Evolutionary conservation across 2,797 vertebrate species (phyloP).

Genomic region (Pangasius macronema): DNA sequence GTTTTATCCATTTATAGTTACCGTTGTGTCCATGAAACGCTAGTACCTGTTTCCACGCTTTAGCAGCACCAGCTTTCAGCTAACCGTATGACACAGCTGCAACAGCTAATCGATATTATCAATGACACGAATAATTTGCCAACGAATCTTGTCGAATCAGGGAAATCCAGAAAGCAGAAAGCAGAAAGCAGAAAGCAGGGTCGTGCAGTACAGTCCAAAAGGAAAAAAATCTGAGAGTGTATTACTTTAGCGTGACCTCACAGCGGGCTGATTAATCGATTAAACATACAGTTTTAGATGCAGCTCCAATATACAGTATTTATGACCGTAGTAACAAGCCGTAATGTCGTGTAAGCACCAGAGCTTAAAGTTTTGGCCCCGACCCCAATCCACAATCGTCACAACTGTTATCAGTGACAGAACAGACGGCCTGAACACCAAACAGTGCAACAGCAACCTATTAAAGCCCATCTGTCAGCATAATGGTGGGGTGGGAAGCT

Average conservation of each 20-base stretch:
- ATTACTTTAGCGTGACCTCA: not conserved
- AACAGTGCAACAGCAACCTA: not conserved
- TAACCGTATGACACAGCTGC: not conserved
- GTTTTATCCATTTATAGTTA: not conserved
- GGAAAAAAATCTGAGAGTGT: not conserved
- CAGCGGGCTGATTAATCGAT: not conserved
- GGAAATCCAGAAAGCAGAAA: not conserved
- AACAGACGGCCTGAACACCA: not conserved
- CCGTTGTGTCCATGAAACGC: not conserved
- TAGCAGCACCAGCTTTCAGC: not conserved
- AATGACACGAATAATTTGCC: not conserved
- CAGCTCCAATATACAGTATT: not conserved
- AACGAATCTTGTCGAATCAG: not conserved
- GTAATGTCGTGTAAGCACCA: not conserved
- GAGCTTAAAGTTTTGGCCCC: not conserved
- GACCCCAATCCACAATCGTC: not conserved
- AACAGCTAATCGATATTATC: not conserved
- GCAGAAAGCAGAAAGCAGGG: no score
- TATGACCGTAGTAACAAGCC: not conserved
- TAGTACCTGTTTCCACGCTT: no score
- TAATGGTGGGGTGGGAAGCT: not conserved
- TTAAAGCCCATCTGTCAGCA: not conserved
- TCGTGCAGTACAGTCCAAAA: not conserved
- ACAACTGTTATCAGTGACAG: not conserved
- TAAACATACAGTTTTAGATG: not conserved